Evolutionary conservation across 1,140 invertebrate species (phyloP).

Genomic region (Dinoponera quadriceps): DNA sequence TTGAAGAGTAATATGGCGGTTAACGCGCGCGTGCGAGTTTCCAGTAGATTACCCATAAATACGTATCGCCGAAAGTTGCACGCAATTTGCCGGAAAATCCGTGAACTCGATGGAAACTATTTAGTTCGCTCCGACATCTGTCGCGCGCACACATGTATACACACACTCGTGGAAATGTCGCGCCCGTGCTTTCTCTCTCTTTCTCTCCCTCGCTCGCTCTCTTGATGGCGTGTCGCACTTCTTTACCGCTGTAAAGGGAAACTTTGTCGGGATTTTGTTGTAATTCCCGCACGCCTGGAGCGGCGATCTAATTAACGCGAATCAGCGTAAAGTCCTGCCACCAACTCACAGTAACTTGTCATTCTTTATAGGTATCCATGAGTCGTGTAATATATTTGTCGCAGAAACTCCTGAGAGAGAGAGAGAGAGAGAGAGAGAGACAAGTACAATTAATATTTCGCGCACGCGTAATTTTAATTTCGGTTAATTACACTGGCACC

Average conservation of each 20-base stretch:
- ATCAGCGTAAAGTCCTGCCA: no score
- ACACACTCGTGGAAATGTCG: constrained; percentile 19
- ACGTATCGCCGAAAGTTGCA: constrained; percentile 1
- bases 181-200: no score
- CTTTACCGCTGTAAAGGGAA: constrained; percentile 10
- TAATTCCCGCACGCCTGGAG: constrained; percentile 8
- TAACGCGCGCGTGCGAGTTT: background rate
- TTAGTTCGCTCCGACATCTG: constrained; percentile 28
- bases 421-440: no score
- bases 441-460: no score
- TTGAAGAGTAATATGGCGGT: background rate
- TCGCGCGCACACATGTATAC: background rate
- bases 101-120: constrained; percentile 33
- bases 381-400: background rate
- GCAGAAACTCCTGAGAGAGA: no score
- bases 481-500: background rate
- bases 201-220: background rate
- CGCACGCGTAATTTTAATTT: no score
- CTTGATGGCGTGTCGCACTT: background rate
- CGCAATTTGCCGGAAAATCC: constrained; percentile 26
- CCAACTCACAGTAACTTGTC: background rate
- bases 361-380: background rate
- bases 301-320: constrained; percentile 19
- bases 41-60: background rate
- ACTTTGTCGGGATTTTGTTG: constrained; percentile 23